These are phyloP conservation scores for Tokudaia tokunoshimensis DNA, from an alignment of 2,797 vertebrate genomes.

Conservation along the genomic window DNA sequence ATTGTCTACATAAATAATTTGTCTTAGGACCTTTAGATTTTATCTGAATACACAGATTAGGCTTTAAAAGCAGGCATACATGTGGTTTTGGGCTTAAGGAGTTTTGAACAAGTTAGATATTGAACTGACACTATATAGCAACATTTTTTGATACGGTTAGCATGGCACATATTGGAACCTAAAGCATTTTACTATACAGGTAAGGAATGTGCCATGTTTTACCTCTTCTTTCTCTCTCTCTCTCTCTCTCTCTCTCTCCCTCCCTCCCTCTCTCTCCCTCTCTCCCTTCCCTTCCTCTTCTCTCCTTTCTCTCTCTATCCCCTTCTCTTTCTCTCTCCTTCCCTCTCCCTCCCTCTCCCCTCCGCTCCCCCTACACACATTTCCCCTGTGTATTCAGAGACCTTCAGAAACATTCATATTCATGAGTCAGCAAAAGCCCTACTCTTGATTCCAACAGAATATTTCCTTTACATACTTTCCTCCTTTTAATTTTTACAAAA, in stretches of 20 bases:
- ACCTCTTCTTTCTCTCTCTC: constrained; percentile 65
- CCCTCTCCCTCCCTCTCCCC: not conserved
- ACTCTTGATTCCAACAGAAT: constrained; percentile 86
- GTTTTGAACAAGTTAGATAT: constrained; percentile 85
- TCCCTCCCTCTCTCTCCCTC: not conserved
- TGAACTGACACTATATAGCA: constrained; percentile 84
- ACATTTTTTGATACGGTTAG: constrained; percentile 86
- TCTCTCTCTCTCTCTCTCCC: not conserved
- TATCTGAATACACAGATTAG: constrained; percentile 86
- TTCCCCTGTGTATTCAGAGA: constrained; percentile 84
- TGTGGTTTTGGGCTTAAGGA: constrained; percentile 84
- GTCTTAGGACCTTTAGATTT: constrained; percentile 86
- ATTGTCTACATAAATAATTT: constrained; percentile 85
- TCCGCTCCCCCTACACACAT: constrained; percentile 58
- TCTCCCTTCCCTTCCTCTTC: constrained; percentile 38
- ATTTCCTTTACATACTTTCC: constrained; percentile 87
- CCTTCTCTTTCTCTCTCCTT: constrained; percentile 12
- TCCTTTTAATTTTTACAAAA: constrained; percentile 89
- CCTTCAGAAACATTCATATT: constrained; percentile 85
- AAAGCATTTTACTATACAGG: constrained; percentile 89
- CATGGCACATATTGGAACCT: constrained; percentile 87
- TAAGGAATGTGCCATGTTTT: constrained; percentile 90
- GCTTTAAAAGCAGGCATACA: constrained; percentile 83
- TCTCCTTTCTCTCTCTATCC: not conserved
- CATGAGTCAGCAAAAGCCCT: constrained; percentile 93